Base-by-base conservation (phyloP, 2,797 vertebrate genomes). In the Neomorphus geoffroyi region DNA sequence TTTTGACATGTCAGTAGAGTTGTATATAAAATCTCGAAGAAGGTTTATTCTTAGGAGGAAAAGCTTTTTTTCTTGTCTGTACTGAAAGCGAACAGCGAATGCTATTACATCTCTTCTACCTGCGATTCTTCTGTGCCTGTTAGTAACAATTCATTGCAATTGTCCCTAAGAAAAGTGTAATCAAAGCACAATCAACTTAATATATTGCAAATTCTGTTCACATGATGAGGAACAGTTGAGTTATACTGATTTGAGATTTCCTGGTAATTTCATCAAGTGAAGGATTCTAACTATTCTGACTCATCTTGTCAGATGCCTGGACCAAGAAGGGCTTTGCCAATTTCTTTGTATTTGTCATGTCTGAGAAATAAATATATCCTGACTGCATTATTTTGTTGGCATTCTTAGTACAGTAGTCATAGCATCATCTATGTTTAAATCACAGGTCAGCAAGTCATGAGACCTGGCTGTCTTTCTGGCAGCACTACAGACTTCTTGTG, bases 391-490 rank as follows among this genome's bases (percentile, higher is more conserved):
- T 80, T 96, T 95, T 81, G 88, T 77, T 95, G 73, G 86, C 2
- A 0, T 90, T 86, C 70, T 84, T 88, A 93, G 45, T 79, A 41
- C 51, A 70, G 70, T 35, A 92, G 45, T 84, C 77, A 56, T 56
- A 79, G 70, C 27, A 66, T 30, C 3, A 3, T 86, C 86, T 88
- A 4, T 78, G 39, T 90, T 90, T 94, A 93, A 94, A 81, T 86
- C 86, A 73, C 10, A n/a, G 70, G 70, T 92, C 94, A 94, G 32
- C n/a, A 92, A 90, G 83, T 93, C 92, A 90, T 86, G 83, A 92
- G 88, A 88, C 56, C 66, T 90, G 70, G 46, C 86, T 84, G 39
- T 79, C 58, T 79, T 69, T 88, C 77, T 93, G 89, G 75, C 79
- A 65, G 0, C 0, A 8, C 32, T 71, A 28, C n/a, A 72, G 69